phyloP scores from a whole-genome alignment of 2,797 vertebrate genomes.

The Pangasius djambal region DNA sequence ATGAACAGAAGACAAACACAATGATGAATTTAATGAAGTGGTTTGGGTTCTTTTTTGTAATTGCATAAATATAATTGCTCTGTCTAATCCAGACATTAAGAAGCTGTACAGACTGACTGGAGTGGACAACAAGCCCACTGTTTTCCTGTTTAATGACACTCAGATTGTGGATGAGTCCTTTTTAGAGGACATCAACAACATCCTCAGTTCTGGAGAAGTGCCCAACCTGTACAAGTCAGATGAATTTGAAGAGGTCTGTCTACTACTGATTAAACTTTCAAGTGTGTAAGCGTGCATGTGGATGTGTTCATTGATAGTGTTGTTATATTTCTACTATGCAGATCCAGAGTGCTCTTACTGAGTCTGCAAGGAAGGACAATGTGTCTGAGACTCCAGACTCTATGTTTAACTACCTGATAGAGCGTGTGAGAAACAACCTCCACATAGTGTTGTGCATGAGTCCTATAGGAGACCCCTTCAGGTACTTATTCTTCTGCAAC shows the following conservation, averaged over 20 bases:
- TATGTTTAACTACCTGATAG: constrained; percentile 83
- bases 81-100: constrained; percentile 81
- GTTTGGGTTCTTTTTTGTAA: constrained; percentile 8
- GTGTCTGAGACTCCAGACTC: constrained; percentile 80
- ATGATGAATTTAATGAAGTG: constrained; percentile 6
- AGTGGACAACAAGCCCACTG: constrained; percentile 83
- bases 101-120: constrained; percentile 83
- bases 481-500: constrained; percentile 67
- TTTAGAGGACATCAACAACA: constrained; percentile 89
- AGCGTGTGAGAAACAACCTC: constrained; percentile 87
- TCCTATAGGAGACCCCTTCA: constrained; percentile 87
- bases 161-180: constrained; percentile 85
- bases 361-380: constrained; percentile 77
- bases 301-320: neutral
- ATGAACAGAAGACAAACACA: constrained; percentile 4
- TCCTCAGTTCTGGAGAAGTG: constrained; percentile 89
- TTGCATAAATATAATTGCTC: constrained; percentile 27
- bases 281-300: neutral
- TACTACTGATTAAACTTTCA: neutral
- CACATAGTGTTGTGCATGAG: constrained; percentile 89
- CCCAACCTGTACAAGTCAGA: constrained; percentile 88
- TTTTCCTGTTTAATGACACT: constrained; percentile 87
- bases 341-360: constrained; percentile 79
- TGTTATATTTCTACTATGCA: constrained; percentile 53
- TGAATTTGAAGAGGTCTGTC: constrained; percentile 85